Conservation (phyloP, 2,888 invertebrate species). For the Endomychus coccineus region DNA sequence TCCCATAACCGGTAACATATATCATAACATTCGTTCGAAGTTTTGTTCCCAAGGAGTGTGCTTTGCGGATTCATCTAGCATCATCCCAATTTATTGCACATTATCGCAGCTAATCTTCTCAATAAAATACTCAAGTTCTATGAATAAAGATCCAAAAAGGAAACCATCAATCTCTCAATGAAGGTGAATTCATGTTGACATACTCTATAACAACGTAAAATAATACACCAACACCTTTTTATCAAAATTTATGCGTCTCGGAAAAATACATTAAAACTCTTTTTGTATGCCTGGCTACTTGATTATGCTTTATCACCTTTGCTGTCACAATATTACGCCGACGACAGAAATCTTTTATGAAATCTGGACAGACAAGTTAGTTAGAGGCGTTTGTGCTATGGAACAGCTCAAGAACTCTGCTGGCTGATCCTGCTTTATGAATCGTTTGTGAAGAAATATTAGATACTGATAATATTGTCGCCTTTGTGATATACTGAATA, state of each 20-base stretch:
- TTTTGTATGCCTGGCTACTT: slow-evolving; percentile 35
- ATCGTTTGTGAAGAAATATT: slow-evolving; percentile 5
- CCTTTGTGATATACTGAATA: slow-evolving; percentile 5
- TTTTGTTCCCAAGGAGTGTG: too few species aligned
- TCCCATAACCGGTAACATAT: too few species aligned
- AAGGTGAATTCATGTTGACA: too few species aligned
- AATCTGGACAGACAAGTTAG: background rate
- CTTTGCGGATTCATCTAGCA: too few species aligned
- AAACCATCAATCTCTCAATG: too few species aligned
- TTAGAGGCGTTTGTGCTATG: background rate
- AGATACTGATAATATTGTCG: slow-evolving; percentile 4
- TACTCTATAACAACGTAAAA: too few species aligned
- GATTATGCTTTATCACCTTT: slow-evolving; percentile 37
- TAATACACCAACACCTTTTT: slow-evolving; percentile 8
- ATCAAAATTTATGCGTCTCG: slow-evolving; percentile 12
- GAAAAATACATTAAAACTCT: slow-evolving; percentile 32
- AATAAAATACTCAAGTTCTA: too few species aligned
- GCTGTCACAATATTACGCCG: slow-evolving; percentile 36
- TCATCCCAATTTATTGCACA: too few species aligned
- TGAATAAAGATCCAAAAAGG: too few species aligned
- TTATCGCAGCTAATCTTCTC: too few species aligned
- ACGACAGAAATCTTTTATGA: slow-evolving; percentile 9
- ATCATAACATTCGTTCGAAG: too few species aligned
- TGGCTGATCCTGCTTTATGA: slow-evolving; percentile 6
- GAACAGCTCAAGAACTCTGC: background rate